Evolutionary conservation across 2,113 vertebrate species (phyloP).

Genomic region (Morone chrysops): DNA sequence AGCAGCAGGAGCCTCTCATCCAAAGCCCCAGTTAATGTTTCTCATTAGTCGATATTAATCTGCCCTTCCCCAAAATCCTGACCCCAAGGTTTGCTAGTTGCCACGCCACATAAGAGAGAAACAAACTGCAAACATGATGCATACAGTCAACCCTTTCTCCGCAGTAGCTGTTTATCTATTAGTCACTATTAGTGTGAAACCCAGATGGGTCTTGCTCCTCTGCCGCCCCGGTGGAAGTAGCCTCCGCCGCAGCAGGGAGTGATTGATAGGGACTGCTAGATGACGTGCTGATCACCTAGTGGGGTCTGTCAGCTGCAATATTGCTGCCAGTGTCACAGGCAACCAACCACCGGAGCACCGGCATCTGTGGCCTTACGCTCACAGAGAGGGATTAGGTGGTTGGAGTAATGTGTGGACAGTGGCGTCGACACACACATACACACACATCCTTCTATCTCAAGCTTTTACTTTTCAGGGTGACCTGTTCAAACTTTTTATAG

Average conservation of each 20-base stretch:
- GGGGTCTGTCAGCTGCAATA: conserved; percentile 74
- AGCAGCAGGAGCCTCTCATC: conserved; percentile 43
- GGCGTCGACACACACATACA: background rate
- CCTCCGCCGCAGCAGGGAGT: conserved; percentile 44
- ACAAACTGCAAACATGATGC: conserved; percentile 38
- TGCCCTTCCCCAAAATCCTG: conserved; percentile 38
- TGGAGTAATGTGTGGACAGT: conserved; percentile 2
- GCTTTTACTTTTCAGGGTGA: conserved; percentile 20
- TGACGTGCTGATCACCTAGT: conserved; percentile 74
- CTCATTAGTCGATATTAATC: conserved; percentile 49
- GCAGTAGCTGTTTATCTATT: conserved; percentile 53
- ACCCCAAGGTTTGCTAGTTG: conserved; percentile 29
- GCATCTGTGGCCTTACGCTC: conserved; percentile 54
- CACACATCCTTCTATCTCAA: background rate
- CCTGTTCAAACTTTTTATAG: background rate
- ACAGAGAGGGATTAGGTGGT: conserved; percentile 51
- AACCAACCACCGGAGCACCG: conserved; percentile 33
- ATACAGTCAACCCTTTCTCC: conserved; percentile 25
- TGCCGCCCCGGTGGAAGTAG: conserved; percentile 21
- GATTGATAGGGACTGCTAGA: conserved; percentile 68
- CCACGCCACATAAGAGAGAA: conserved; percentile 21
- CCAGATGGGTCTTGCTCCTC: conserved; percentile 61
- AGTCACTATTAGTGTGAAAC: conserved; percentile 64
- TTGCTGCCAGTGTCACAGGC: conserved; percentile 66
- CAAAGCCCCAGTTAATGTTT: conserved; percentile 28